Evolutionary conservation across 1,140 invertebrate species (phyloP).

Genomic region (Aphelenchoides avenae): DNA sequence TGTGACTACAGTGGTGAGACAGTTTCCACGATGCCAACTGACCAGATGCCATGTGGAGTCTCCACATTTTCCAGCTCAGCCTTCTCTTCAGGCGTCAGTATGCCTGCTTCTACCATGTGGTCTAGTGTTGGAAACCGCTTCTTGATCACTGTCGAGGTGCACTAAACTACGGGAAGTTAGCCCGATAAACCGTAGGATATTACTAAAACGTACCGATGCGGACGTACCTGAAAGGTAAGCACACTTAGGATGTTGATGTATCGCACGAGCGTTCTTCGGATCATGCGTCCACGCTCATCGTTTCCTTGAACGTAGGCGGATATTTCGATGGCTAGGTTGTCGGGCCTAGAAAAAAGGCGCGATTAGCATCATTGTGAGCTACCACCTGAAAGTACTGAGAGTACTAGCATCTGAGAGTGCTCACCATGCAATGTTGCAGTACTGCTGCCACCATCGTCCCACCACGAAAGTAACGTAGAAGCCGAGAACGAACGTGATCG

Average conservation of each 20-base stretch:
- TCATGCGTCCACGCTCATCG: slow-evolving; percentile 79
- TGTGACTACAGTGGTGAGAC: background rate
- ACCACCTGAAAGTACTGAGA: no score
- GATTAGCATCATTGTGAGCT: no score
- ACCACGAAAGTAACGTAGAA: slow-evolving; percentile 87
- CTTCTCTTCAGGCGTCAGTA: slow-evolving; percentile 78
- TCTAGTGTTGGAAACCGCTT: slow-evolving; percentile 85
- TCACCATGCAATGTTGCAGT: slow-evolving; percentile 73
- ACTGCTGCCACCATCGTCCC: slow-evolving; percentile 87
- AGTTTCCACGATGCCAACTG: no score
- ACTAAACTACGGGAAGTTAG: no score
- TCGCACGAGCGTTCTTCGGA: slow-evolving; percentile 79
- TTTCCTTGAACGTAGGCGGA: slow-evolving; percentile 40
- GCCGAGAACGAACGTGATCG: slow-evolving; percentile 82
- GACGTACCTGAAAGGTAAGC: slow-evolving; percentile 66
- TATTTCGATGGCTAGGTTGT: slow-evolving; percentile 36
- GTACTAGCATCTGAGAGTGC: no score
- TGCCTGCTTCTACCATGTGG: slow-evolving; percentile 77
- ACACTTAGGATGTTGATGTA: slow-evolving; percentile 79
- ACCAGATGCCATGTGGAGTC: slow-evolving; percentile 77
- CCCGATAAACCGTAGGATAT: no score
- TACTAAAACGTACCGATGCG: slow-evolving; percentile 19
- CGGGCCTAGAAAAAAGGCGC: slow-evolving; percentile 17
- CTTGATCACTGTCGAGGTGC: slow-evolving; percentile 65
- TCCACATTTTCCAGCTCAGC: slow-evolving; percentile 71